Percentiles rank a stretch among this genome's conserved stretches.
Conservation (phyloP, 2,113 vertebrate genomes). For the Ellobius talpinus region DNA sequence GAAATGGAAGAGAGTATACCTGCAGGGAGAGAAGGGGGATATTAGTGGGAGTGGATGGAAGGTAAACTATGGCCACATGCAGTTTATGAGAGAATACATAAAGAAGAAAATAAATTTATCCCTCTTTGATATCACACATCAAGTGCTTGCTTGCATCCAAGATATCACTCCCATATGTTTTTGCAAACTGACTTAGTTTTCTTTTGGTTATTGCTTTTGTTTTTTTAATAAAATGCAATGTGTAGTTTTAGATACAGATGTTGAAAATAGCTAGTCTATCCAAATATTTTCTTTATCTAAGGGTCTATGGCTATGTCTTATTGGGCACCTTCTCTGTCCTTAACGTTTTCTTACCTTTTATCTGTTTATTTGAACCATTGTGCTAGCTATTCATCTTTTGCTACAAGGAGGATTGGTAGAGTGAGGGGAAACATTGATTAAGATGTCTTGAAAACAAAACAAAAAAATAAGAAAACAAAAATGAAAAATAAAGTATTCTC, state of each 20-base stretch:
- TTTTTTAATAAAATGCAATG: slow-evolving; percentile 10
- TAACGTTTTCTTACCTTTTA: neutral
- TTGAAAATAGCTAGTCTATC: neutral
- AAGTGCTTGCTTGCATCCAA: neutral
- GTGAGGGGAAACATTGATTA: neutral
- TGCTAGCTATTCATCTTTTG: neutral
- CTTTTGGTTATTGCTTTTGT: slow-evolving; percentile 7
- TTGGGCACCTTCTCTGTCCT: neutral
- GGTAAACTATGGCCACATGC: neutral
- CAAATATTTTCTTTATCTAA: neutral
- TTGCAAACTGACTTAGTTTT: neutral
- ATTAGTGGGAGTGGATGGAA: neutral
- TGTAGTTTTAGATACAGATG: neutral
- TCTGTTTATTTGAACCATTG: neutral
- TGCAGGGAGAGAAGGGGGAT: too few relatives aligned
- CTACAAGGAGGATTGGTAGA: neutral
- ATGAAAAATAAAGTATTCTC: neutral
- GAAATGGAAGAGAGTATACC: neutral
- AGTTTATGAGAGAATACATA: neutral
- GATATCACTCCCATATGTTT: neutral
- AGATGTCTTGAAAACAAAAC: neutral
- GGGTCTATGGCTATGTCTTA: neutral
- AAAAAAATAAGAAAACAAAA: neutral
- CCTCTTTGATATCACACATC: neutral
- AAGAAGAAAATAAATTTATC: neutral